Evolutionary conservation across 2,797 vertebrate species (phyloP), one percentile per base, ranked within the genome.

Genomic region (Rousettus madagascariensis): DNA sequence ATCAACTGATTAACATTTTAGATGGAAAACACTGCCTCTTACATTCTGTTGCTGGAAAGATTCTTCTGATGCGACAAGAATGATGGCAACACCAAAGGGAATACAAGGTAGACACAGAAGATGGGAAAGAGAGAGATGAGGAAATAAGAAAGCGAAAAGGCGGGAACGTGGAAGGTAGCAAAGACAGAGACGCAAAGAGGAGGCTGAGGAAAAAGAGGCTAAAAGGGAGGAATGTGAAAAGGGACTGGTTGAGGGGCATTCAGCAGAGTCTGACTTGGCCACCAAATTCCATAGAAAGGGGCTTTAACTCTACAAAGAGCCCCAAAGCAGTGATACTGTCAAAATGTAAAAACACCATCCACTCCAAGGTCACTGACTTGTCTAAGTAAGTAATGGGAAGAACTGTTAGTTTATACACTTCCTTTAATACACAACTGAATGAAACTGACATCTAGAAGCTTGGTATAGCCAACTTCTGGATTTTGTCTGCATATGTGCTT

Each of bases 1-100:
- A 86, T 82, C 17, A 82, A 75, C 89, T 63, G 74, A 49, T 86
- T 92, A 55, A 55, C 20, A 63, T 84, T 69, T 80, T 93, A 57
- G 26, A 57, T 93, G 68, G 33, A 55, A 77, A 91, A 19, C 8
- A 69, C 26, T 61, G 12, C 9, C 28, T 75, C 55, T 68, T 17
- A 28, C 20, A 82, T 90, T 69, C 38, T 90, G 53, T 55, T 10
- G 16, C 86, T 86, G 15, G 20, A 87, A 94, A 63, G 30, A 46
- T 43, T 82, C 75, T 75, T 82, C 55, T 63, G 59, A 26, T 86
- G 10, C 41, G 69, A 43, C n/a, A 28, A 63, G 46, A 41, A 59
- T 59, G 7, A 65, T 72, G 28, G 19, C 41, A 71, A 43, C 26
- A 69, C 59, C 15, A 36, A 89, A 61, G 22, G 6, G 28, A 53